Conservation (phyloP, 2,888 invertebrate genomes). For the Drosophila diplacantha region DNA sequence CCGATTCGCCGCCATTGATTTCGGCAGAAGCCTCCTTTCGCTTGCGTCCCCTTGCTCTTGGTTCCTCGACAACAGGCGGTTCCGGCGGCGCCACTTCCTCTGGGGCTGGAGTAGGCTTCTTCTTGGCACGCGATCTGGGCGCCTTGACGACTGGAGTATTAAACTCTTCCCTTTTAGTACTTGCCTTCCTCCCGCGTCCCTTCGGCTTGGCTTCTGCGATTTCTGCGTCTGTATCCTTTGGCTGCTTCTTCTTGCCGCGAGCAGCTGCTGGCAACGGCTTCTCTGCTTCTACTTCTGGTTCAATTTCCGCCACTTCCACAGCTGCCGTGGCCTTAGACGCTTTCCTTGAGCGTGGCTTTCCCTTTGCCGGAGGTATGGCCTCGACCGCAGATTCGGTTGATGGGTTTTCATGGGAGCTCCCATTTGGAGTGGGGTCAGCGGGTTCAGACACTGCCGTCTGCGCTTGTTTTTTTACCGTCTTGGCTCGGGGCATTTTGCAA, state of each 20-base stretch:
- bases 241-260: slow-evolving; percentile 39
- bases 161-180: slow-evolving; percentile 14
- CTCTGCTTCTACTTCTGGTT: background rate
- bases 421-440: slow-evolving; percentile 40
- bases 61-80: slow-evolving; percentile 1
- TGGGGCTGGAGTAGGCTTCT: slow-evolving; percentile 21
- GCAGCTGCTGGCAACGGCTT: slow-evolving; percentile 15
- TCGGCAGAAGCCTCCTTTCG: slow-evolving; percentile 35
- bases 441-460: slow-evolving; percentile 32
- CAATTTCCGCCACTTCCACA: slow-evolving; percentile 10
- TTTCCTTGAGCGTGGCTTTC: slow-evolving; percentile 56
- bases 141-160: background rate
- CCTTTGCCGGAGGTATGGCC: slow-evolving; percentile 39
- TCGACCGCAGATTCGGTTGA: slow-evolving; percentile 13
- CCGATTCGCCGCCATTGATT: slow-evolving; percentile 1
- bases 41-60: slow-evolving; percentile 42
- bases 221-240: slow-evolving; percentile 22
- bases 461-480: slow-evolving; percentile 47
- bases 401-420: slow-evolving; percentile 24
- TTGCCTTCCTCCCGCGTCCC: slow-evolving; percentile 42
- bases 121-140: slow-evolving; percentile 22
- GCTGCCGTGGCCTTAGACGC: slow-evolving; percentile 18
- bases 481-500: slow-evolving; percentile 63
- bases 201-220: slow-evolving; percentile 31
- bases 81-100: slow-evolving; percentile 11